A percentile compares a stretch with the other conserved stretches of the same genome.
Evolutionary conservation across 2,113 vertebrate species (phyloP).

Genomic region (cat (Felis catus)): DNA sequence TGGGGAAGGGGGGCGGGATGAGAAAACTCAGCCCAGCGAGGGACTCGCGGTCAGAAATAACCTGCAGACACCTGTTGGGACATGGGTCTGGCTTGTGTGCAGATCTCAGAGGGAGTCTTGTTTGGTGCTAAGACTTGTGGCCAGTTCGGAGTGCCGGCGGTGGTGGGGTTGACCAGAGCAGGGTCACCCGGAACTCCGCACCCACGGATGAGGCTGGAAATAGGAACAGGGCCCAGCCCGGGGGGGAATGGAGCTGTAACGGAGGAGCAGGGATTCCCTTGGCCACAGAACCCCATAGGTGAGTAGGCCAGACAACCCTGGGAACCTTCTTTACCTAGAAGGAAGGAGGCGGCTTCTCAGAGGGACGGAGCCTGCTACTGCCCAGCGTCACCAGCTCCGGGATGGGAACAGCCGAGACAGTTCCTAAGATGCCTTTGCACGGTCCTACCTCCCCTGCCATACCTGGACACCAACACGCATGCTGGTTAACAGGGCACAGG

Average conservation of each 20-base stretch:
- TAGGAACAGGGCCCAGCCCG: not conserved
- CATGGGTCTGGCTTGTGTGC: not conserved
- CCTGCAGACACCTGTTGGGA: not conserved
- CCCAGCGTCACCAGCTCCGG: not conserved
- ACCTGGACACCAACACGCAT: fast-evolving
- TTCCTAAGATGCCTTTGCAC: no score
- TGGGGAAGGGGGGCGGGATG: no score
- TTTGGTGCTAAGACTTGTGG: not conserved
- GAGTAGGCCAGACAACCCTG: not conserved
- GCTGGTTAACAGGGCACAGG: not conserved
- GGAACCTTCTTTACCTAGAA: not conserved
- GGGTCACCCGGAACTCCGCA: not conserved
- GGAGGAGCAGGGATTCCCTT: not conserved
- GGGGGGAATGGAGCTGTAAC: not conserved
- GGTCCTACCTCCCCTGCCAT: fast-evolving
- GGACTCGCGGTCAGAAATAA: not conserved
- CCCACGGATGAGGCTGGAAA: not conserved
- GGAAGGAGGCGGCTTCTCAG: not conserved
- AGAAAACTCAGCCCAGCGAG: not conserved
- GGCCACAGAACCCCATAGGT: not conserved
- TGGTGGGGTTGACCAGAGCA: not conserved
- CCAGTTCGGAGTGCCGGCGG: not conserved
- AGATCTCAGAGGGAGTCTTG: not conserved
- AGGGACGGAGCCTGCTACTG: no score
- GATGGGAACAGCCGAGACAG: no score